A percentile compares a stretch with the other conserved stretches of the same genome.
These are phyloP conservation scores for Montifringilla adamsi DNA, from an alignment of 2,113 vertebrate species.

Conservation along the genomic window DNA sequence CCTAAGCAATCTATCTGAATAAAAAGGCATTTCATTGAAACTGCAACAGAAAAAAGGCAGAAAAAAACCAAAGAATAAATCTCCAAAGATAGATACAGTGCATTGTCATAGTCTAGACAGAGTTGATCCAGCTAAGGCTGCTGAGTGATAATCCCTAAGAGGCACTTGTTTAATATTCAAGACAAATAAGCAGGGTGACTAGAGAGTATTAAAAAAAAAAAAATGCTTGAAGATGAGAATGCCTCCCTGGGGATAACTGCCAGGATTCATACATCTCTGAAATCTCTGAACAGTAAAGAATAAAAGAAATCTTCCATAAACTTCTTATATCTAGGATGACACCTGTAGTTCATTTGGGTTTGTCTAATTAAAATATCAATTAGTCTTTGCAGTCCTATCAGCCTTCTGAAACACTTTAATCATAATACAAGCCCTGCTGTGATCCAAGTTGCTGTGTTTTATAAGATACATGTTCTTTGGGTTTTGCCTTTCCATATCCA, in stretches of 20 bases:
- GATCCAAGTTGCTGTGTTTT: background rate
- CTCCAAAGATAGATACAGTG: background rate
- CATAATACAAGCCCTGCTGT: background rate
- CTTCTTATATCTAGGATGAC: background rate
- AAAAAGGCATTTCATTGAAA: background rate
- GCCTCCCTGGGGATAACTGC: background rate
- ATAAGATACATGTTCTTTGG: background rate
- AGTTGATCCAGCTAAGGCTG: background rate
- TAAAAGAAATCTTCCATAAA: background rate
- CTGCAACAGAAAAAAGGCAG: background rate
- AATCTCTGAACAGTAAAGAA: background rate
- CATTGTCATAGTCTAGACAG: background rate
- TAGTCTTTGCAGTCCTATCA: background rate
- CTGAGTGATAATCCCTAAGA: background rate
- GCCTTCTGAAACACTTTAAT: slow-evolving; percentile 20
- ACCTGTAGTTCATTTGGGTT: slow-evolving; percentile 6
- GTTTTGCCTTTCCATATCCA: background rate
- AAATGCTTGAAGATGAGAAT: background rate
- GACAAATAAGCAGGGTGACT: background rate
- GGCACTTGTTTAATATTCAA: slow-evolving; percentile 14
- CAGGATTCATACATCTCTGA: background rate
- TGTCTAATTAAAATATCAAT: slow-evolving; percentile 42
- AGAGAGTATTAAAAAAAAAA: background rate
- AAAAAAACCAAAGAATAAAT: background rate
- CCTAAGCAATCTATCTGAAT: background rate